Conservation (phyloP, 1,140 invertebrate genomes). For the Aphelenchoides avenae region DNA sequence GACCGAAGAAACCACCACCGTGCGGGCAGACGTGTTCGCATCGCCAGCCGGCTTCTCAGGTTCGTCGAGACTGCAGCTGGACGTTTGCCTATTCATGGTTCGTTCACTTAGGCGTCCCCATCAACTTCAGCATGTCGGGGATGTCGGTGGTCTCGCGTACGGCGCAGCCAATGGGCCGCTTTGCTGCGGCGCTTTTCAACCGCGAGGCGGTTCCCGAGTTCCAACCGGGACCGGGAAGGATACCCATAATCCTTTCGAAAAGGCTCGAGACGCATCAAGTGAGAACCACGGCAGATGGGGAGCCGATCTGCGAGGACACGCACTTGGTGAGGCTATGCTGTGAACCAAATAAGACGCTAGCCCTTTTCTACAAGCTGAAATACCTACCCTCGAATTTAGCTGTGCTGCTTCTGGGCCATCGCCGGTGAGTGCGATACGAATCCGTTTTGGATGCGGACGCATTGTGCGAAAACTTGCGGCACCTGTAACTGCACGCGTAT, state of each 20-base stretch:
- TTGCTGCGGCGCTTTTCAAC: too few relatives aligned
- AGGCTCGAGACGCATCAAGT: neutral
- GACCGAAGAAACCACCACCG: slow-evolving; percentile 23
- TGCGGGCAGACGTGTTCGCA: slow-evolving; percentile 33
- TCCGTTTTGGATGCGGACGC: slow-evolving; percentile 46
- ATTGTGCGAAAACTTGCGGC: slow-evolving; percentile 46
- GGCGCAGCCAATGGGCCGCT: too few relatives aligned
- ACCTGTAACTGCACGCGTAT: slow-evolving; percentile 43
- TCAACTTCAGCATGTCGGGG: slow-evolving; percentile 18
- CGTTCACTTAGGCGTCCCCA: slow-evolving; percentile 3
- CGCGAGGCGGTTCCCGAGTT: too few relatives aligned
- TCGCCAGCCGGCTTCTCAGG: too few relatives aligned
- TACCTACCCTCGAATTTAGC: too few relatives aligned
- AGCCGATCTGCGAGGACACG: slow-evolving; percentile 1
- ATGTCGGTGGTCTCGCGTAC: slow-evolving; percentile 1
- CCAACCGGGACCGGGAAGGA: too few relatives aligned
- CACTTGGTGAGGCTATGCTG: slow-evolving; percentile 4
- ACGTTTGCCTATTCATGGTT: too few relatives aligned
- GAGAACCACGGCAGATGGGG: neutral
- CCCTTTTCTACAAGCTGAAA: too few relatives aligned
- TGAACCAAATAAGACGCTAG: neutral
- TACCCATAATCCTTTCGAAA: too few relatives aligned
- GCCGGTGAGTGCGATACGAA: slow-evolving; percentile 44
- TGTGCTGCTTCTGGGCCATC: slow-evolving; percentile 44
- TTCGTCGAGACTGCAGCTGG: too few relatives aligned